Conservation (phyloP, 2,888 invertebrate genomes). For the Schizotus pectinicornis region DNA sequence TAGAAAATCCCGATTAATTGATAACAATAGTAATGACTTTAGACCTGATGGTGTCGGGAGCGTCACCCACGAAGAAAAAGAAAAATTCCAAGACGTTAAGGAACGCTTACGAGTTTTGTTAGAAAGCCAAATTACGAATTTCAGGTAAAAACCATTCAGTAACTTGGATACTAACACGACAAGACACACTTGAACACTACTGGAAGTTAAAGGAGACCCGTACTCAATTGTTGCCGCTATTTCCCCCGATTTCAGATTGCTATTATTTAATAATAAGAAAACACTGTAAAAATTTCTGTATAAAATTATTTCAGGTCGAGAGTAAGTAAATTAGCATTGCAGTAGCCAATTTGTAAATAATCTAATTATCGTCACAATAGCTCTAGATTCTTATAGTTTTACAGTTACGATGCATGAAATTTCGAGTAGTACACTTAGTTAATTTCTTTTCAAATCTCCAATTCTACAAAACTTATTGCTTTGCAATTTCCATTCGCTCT, state of each 20-base stretch:
- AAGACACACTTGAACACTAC: conserved; percentile 18
- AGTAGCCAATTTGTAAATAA: conserved; percentile 12
- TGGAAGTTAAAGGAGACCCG: conserved; percentile 9
- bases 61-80: conserved; percentile 97
- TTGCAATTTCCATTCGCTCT: conserved; percentile 6
- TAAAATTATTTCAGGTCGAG: conserved; percentile 14
- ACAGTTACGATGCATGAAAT: conserved; percentile 14
- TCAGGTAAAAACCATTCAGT: conserved; percentile 68
- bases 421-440: conserved; percentile 16
- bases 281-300: background rate
- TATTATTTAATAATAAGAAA: too few relatives aligned
- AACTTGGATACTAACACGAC: conserved; percentile 21
- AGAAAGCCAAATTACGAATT: conserved; percentile 99
- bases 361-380: conserved; percentile 12
- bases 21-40: conserved; percentile 59
- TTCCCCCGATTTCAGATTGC: background rate
- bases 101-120: conserved; percentile 89
- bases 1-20: conserved; percentile 55
- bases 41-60: conserved; percentile 99
- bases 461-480: conserved; percentile 5
- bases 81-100: conserved; percentile 97
- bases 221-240: background rate
- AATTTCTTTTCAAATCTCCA: conserved; percentile 5
- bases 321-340: conserved; percentile 19
- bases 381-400: conserved; percentile 19